These are phyloP conservation scores for Scolopax bukidnonensis DNA, from an alignment of 2,797 vertebrate species.

Conservation along the genomic window DNA sequence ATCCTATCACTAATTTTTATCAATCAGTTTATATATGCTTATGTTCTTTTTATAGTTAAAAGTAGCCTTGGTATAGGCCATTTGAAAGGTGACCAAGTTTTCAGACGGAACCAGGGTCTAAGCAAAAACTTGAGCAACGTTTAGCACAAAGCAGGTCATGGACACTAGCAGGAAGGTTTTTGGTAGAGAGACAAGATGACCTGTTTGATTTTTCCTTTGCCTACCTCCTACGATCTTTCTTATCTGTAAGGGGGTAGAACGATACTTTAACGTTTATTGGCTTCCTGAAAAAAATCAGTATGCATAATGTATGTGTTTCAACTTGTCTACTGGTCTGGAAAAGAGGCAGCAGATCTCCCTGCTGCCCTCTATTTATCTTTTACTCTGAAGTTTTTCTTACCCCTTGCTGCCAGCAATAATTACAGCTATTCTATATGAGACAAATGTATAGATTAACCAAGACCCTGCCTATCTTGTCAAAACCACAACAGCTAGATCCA, in stretches of 20 bases:
- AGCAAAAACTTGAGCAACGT: not conserved
- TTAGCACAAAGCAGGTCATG: not conserved
- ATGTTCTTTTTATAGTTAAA: not conserved
- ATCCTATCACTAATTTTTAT: not conserved
- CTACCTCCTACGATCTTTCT: not conserved
- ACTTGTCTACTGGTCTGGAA: not conserved
- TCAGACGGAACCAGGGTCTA: not conserved
- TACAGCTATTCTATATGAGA: not conserved
- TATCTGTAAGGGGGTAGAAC: not conserved
- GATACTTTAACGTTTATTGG: not conserved
- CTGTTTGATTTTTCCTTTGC: not conserved
- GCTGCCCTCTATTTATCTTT: not conserved
- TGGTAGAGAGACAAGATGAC: not conserved
- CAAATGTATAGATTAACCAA: not conserved
- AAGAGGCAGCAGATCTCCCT: not conserved
- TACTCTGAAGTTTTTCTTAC: not conserved
- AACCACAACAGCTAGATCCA: not conserved
- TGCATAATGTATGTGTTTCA: not conserved
- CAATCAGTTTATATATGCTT: not conserved
- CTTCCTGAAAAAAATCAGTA: not conserved
- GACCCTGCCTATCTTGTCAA: not conserved
- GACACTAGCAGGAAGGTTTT: not conserved
- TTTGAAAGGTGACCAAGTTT: not conserved
- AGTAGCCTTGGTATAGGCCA: not conserved
- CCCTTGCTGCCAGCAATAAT: slow-evolving; percentile 4